These are phyloP conservation scores for Grallaria varia DNA, from an alignment of 2,113 vertebrate species.

Conservation along the genomic window DNA sequence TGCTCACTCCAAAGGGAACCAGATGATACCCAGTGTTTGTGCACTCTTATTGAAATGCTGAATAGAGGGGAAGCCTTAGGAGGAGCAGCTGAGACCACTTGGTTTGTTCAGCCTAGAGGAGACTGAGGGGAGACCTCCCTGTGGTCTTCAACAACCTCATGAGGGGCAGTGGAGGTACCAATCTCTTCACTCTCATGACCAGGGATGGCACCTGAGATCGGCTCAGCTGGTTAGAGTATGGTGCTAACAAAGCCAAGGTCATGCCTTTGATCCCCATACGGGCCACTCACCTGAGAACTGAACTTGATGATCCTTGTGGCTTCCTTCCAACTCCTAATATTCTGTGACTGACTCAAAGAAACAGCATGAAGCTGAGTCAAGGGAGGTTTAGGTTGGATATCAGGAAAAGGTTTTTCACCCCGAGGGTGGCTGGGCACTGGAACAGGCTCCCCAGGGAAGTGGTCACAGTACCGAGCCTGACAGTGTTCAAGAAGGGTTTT, in stretches of 20 bases:
- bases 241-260: neutral
- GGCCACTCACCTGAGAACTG: neutral
- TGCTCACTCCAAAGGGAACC: neutral
- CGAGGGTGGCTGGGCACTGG: neutral
- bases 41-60: neutral
- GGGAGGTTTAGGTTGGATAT: neutral
- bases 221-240: neutral
- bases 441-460: neutral
- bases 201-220: neutral
- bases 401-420: neutral
- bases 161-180: neutral
- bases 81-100: rapidly evolving
- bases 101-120: neutral
- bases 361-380: neutral
- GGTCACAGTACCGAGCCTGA: neutral
- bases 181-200: neutral
- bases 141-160: neutral
- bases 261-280: neutral
- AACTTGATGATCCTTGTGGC: neutral
- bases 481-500: rapidly evolving
- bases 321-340: neutral
- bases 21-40: neutral
- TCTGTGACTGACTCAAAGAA: neutral
- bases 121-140: neutral
- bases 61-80: rapidly evolving